Conservation (phyloP, 1,140 invertebrate species). For the Leucophenga varia region DNA sequence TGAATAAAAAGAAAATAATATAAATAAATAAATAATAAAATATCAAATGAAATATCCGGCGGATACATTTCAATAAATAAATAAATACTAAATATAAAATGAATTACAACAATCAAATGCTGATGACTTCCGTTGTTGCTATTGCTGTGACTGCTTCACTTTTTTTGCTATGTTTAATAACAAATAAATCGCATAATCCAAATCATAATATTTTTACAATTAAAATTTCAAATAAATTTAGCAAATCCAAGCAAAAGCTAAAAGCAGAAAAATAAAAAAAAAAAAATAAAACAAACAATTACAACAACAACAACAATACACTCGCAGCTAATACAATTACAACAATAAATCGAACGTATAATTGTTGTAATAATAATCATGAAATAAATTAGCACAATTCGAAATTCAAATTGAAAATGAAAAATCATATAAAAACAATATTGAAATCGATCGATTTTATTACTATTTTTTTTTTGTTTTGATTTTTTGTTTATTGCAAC, state of each 20-base stretch:
- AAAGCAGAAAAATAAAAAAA: too few relatives aligned
- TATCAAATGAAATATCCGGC: too few relatives aligned
- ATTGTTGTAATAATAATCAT: slow-evolving; percentile 21
- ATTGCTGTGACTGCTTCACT: too few relatives aligned
- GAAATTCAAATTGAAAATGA: not conserved
- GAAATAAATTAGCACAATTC: slow-evolving; percentile 51
- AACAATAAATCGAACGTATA: slow-evolving; percentile 4
- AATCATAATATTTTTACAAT: slow-evolving; percentile 51
- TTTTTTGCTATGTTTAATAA: slow-evolving; percentile 55
- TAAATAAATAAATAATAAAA: slow-evolving; percentile 21
- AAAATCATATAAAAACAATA: too few relatives aligned
- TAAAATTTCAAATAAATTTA: slow-evolving; percentile 56
- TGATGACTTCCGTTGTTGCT: too few relatives aligned
- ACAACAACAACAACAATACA: slow-evolving; percentile 22
- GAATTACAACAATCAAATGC: slow-evolving; percentile 40
- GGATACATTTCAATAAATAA: slow-evolving; percentile 52
- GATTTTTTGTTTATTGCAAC: too few relatives aligned
- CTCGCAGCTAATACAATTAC: slow-evolving; percentile 13
- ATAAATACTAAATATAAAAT: slow-evolving; percentile 41
- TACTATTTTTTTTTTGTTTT: too few relatives aligned
- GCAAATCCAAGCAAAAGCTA: slow-evolving; percentile 28
- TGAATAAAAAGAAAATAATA: slow-evolving; percentile 31
- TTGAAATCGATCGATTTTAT: too few relatives aligned
- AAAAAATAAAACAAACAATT: too few relatives aligned
- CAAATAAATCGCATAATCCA: slow-evolving; percentile 55